Conservation (phyloP, 2,797 vertebrate species). For the Manis crassicaudata region DNA sequence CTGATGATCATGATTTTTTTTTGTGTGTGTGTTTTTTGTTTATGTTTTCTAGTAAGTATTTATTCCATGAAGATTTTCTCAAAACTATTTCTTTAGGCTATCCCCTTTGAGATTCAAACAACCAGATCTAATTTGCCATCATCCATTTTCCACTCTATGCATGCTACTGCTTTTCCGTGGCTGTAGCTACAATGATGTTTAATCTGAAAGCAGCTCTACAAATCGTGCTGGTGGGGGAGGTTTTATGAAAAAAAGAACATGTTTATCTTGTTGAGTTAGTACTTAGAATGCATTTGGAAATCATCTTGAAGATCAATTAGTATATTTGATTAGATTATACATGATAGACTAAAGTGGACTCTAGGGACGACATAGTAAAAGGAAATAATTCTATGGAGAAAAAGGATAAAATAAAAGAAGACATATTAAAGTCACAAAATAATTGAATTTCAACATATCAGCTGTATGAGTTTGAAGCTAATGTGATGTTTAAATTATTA, state of each 20-base stretch:
- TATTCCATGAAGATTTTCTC: neutral
- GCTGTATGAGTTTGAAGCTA: neutral
- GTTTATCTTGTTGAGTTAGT: conserved; percentile 31
- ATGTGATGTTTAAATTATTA: conserved; percentile 7
- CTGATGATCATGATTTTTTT: neutral
- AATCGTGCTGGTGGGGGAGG: conserved; percentile 17
- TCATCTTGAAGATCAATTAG: conserved; percentile 61
- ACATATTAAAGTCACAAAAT: neutral
- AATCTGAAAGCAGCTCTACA: conserved; percentile 25
- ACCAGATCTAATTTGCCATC: neutral
- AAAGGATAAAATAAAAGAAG: conserved; percentile 10
- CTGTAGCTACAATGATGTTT: conserved; percentile 33
- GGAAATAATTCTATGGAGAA: neutral
- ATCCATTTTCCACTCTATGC: neutral
- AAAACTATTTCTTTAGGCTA: neutral
- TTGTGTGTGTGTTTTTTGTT: neutral
- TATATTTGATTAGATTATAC: conserved; percentile 56
- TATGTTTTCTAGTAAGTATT: neutral
- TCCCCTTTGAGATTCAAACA: conserved; percentile 29
- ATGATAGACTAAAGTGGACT: neutral
- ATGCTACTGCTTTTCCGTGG: conserved; percentile 11
- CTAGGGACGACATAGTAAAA: neutral
- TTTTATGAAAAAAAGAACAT: conserved; percentile 60
- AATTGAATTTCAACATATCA: neutral
- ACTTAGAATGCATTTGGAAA: conserved; percentile 61